A percentile compares a stretch with the other conserved stretches of the same genome.
Conservation (phyloP, 1,140 invertebrate genomes). For the Drosophila oshimai region DNA sequence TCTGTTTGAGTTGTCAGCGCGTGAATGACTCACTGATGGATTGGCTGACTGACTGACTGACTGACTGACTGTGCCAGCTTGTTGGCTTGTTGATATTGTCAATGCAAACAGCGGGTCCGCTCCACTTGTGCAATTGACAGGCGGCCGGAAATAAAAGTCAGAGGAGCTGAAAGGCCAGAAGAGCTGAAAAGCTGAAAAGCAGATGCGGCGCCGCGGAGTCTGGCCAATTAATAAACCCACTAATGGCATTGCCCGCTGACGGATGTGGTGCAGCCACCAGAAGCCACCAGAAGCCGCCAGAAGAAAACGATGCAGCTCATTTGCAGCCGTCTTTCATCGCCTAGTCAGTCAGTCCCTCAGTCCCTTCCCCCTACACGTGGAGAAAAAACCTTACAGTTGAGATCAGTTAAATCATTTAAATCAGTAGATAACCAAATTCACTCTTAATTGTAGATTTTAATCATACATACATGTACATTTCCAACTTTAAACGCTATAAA, state of each 20-base stretch:
- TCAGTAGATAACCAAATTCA: background rate
- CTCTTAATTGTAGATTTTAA: too few relatives aligned
- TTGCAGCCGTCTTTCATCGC: slow-evolving; percentile 34
- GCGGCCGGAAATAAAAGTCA: slow-evolving; percentile 61
- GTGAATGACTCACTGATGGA: slow-evolving; percentile 73
- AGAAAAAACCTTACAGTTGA: too few relatives aligned
- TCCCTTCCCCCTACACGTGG: background rate
- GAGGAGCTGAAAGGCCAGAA: background rate
- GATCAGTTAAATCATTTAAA: too few relatives aligned
- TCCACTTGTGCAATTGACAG: slow-evolving; percentile 46
- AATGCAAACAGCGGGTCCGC: slow-evolving; percentile 25
- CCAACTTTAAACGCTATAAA: too few relatives aligned
- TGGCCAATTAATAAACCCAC: slow-evolving; percentile 70
- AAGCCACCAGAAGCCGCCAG: background rate
- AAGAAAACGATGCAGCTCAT: slow-evolving; percentile 36
- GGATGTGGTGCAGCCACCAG: slow-evolving; percentile 39
- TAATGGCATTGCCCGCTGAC: slow-evolving; percentile 61
- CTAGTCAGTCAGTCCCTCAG: background rate
- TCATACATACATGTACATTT: too few relatives aligned
- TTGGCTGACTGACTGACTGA: slow-evolving; percentile 29
- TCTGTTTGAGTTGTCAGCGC: slow-evolving; percentile 69
- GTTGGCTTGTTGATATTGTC: slow-evolving; percentile 51
- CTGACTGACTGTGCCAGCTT: slow-evolving; percentile 16
- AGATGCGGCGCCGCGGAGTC: slow-evolving; percentile 4
- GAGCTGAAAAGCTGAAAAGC: too few relatives aligned